Percentiles rank a stretch among this genome's conserved stretches.
Conservation (phyloP, 2,797 vertebrate genomes). For the Muraenolepis orangiensis region DNA sequence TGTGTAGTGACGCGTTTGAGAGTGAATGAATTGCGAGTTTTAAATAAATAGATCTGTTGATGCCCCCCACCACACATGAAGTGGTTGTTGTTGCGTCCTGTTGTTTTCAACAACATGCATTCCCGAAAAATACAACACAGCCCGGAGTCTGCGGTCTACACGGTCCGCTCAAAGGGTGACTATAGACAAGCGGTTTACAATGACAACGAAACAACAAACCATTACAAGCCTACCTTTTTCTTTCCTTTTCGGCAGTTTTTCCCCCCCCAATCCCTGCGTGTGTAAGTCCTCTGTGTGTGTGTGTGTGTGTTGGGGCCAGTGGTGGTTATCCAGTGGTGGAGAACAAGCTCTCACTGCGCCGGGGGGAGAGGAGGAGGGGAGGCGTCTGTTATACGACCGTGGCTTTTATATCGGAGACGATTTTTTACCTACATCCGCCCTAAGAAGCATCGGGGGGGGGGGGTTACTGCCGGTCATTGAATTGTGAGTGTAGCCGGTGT, state of each 20-base stretch:
- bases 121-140: background rate
- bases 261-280: background rate
- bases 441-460: background rate
- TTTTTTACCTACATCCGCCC: constrained; percentile 3
- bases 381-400: background rate
- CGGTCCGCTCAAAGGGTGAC: background rate
- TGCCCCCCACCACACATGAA: background rate
- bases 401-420: background rate
- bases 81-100: background rate
- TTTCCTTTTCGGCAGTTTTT: background rate
- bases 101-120: background rate
- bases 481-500: background rate
- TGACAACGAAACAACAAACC: too few species aligned
- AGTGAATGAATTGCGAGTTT: too few species aligned
- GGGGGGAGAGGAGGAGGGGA: background rate
- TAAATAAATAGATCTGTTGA: background rate
- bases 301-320: too few species aligned
- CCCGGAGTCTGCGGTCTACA: background rate
- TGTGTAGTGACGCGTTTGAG: background rate
- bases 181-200: background rate
- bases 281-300: background rate
- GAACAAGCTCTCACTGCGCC: background rate
- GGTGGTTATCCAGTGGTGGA: background rate
- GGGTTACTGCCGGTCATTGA: constrained; percentile 11
- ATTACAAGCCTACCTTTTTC: background rate